Base-by-base conservation (phyloP, 92 coral and sea anemone genomes). In the Plumapathes pennacea region DNA sequence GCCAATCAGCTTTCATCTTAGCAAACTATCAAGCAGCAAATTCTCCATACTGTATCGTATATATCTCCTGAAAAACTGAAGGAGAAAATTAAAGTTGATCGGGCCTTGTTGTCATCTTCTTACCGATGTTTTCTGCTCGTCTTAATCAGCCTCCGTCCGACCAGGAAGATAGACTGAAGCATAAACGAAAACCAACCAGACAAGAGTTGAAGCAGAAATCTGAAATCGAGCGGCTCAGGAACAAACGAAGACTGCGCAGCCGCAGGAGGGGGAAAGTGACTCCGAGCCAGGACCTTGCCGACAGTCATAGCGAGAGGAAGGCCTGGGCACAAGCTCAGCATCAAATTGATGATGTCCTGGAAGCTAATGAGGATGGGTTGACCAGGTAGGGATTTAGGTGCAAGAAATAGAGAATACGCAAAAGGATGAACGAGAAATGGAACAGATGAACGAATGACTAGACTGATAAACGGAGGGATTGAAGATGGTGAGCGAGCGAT, bases 151-250 rank as follows among this genome's bases (percentile, higher is more conserved):
- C 72, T 10, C 69, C 74, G 1, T 41, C 63, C 3, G 83, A 62
- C 8, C 50, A 66, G 14, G 73, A 75, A 11, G 58, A 46, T 2
- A 39, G 64, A 53, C 46, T 69, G 3, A 83, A 68, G 13, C 48
- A 67, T 27, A 60, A 65, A 56, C 49, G 81, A 27, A 78, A 83
- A 58, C 44, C 61, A 18, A 76, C 90, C 12, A 87, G 64, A 39
- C 62, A 31, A 64, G 96, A 87, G 39, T 75, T 87, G 25, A 86
- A 87, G 5, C 83, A 87, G 48, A 87, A 78, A 74, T 85, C 99
- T 51, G 99, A 89, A 50, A 76, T 89, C 34, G 97, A 94, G 70
- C 76, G 99, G 46, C 83, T 83, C 75, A 83, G 90, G 25, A 94
- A 94, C 64, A 94, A 94, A 50, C 91, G 85, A 64, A 55, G 99